Evolutionary conservation across 2,888 invertebrate species (phyloP).

Genomic region (Melikaiella ostensackeni): DNA sequence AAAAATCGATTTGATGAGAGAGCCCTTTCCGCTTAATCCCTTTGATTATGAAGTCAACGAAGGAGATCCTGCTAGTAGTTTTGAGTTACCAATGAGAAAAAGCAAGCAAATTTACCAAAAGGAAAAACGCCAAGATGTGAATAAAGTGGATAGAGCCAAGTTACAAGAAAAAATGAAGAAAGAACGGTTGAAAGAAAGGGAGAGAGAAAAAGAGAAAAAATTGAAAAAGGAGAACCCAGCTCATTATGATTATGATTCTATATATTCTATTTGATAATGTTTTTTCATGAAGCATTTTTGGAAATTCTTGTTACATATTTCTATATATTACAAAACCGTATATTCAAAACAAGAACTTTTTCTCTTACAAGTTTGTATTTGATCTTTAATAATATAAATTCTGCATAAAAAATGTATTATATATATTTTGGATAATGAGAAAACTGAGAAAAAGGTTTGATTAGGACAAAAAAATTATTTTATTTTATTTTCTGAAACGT

Average conservation of each 20-base stretch:
- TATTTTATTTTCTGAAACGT: too few species aligned
- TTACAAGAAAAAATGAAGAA: neutral
- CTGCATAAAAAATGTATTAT: too few species aligned
- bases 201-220: neutral
- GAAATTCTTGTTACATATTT: too few species aligned
- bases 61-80: neutral
- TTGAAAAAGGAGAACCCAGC: neutral
- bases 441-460: too few species aligned
- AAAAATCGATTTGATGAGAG: neutral
- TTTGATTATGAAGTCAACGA: neutral
- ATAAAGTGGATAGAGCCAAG: neutral
- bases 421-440: too few species aligned
- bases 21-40: neutral
- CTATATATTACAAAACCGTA: too few species aligned
- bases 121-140: neutral
- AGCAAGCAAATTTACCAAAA: neutral
- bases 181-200: neutral
- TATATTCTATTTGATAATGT: neutral
- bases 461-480: too few species aligned
- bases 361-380: neutral
- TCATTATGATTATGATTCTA: slow-evolving; percentile 25
- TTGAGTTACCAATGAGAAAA: slow-evolving; percentile 29
- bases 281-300: too few species aligned
- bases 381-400: neutral
- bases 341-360: too few species aligned